Evolutionary conservation across 2,113 vertebrate species (phyloP).

Genomic region (Eurystomus gularis): DNA sequence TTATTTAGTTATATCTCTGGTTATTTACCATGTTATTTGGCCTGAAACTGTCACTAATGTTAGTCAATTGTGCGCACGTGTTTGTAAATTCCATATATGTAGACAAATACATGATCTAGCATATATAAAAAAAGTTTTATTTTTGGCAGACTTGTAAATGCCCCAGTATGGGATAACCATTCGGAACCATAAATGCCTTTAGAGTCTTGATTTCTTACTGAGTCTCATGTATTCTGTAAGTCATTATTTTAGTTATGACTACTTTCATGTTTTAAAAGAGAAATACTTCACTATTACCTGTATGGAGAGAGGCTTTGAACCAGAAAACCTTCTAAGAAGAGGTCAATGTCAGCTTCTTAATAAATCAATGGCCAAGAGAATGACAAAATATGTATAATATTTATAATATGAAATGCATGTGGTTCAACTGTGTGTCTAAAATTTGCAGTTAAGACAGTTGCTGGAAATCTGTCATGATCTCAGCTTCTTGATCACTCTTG

Average conservation of each 20-base stretch:
- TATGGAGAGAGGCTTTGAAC: neutral
- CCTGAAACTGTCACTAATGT: neutral
- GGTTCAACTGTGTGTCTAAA: neutral
- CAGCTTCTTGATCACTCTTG: neutral
- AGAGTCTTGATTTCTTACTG: neutral
- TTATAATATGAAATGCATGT: neutral
- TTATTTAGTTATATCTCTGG: neutral
- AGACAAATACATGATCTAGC: neutral
- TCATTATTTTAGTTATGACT: neutral
- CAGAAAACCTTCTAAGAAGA: neutral
- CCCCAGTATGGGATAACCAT: neutral
- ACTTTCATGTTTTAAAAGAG: neutral
- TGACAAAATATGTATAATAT: neutral
- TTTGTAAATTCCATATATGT: neutral
- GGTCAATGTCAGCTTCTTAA: neutral
- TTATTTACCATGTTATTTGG: neutral
- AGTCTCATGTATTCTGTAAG: neutral
- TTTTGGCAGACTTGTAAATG: neutral
- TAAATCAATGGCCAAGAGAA: neutral
- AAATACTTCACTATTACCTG: neutral
- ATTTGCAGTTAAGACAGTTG: neutral
- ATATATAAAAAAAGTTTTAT: neutral
- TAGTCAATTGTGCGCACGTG: neutral
- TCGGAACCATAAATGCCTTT: neutral
- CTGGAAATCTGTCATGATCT: neutral